Conservation (phyloP, 2,113 vertebrate species). For the Rana temporaria region DNA sequence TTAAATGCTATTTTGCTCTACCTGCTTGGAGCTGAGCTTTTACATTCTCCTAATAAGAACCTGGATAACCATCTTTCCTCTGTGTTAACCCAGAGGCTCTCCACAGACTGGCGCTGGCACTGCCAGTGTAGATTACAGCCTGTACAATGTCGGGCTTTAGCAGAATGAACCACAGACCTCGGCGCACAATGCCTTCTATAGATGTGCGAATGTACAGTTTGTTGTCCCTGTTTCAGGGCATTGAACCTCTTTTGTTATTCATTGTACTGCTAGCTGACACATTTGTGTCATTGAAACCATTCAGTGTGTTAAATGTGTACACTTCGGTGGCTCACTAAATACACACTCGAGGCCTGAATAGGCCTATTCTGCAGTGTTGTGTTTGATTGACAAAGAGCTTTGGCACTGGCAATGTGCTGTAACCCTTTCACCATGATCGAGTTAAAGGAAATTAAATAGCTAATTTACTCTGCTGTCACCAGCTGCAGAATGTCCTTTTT, state of each 20-base stretch:
- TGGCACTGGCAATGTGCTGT: conserved; percentile 31
- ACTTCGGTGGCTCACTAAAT: conserved; percentile 49
- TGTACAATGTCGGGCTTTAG: conserved; percentile 39
- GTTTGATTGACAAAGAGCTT: conserved; percentile 53
- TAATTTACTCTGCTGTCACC: conserved; percentile 39
- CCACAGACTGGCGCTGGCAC: conserved; percentile 14
- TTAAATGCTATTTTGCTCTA: too few relatives aligned
- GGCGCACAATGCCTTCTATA: conserved; percentile 14
- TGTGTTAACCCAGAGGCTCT: too few relatives aligned
- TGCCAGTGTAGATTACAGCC: conserved; percentile 44
- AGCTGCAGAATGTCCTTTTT: conserved; percentile 22
- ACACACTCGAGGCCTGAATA: conserved; percentile 54
- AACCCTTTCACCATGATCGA: conserved; percentile 35
- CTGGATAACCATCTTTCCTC: too few relatives aligned
- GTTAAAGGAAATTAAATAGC: conserved; percentile 45
- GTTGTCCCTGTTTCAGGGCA: conserved; percentile 19
- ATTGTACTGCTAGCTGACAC: conserved; percentile 30
- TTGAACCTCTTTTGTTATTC: conserved; percentile 36
- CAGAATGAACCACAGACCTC: conserved; percentile 10
- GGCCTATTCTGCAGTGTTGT: conserved; percentile 50
- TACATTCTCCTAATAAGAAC: too few relatives aligned
- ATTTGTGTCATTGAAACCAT: conserved; percentile 52
- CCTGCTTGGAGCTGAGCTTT: too few relatives aligned
- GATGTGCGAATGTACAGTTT: conserved; percentile 40
- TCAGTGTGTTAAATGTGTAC: conserved; percentile 54